These are phyloP conservation scores for Leptosomus discolor DNA, from an alignment of 2,113 vertebrate species.

Conservation along the genomic window DNA sequence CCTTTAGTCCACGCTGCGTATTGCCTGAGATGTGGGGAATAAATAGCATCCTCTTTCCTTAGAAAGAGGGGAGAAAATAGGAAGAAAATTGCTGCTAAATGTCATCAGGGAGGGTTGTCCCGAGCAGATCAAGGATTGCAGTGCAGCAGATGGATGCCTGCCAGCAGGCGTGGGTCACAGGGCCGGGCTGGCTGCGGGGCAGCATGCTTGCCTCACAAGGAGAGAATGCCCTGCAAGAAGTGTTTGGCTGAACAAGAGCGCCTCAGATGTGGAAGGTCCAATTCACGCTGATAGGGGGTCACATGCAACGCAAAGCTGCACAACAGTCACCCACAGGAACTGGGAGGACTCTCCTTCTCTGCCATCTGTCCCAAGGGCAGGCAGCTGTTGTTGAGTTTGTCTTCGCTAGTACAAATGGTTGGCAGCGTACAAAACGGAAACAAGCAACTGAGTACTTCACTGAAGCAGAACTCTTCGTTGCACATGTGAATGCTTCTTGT, in stretches of 20 bases:
- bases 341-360: neutral
- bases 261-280: neutral
- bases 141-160: neutral
- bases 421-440: neutral
- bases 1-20: neutral
- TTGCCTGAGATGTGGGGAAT: neutral
- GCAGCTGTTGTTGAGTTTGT: neutral
- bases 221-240: neutral
- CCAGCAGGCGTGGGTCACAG: neutral
- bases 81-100: neutral
- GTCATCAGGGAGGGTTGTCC: neutral
- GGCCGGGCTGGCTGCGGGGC: neutral
- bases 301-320: neutral
- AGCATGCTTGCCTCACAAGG: accelerated
- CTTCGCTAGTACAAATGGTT: neutral
- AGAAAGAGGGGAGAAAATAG: neutral
- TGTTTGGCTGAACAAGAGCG: neutral
- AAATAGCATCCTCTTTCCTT: neutral
- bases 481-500: neutral
- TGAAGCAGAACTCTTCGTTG: neutral
- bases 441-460: neutral
- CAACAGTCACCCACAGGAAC: neutral
- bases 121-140: neutral
- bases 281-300: neutral
- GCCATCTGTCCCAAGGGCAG: neutral